Percentiles rank a stretch among this genome's conserved stretches.
Conservation (phyloP, 53 echinoderm and acorn worm species). For the Luidia sarsii region DNA sequence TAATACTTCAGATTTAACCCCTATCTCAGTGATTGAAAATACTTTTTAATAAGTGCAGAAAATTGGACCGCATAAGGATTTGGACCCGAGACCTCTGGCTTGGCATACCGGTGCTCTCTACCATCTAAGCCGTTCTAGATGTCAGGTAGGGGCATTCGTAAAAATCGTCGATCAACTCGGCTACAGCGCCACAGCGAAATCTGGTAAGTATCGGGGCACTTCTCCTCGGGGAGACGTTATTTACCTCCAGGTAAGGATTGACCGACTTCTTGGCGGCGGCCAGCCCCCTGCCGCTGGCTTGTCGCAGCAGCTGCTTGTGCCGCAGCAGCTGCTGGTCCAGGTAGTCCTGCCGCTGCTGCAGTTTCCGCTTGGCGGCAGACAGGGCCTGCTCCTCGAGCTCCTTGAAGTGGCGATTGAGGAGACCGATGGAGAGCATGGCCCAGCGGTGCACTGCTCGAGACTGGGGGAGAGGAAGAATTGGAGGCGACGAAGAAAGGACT, state of each 20-base stretch:
- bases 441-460: conserved; percentile 75
- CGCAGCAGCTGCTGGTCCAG: conserved; percentile 73
- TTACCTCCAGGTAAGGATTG: conserved; percentile 46
- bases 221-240: too few species aligned
- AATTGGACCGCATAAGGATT: too few species aligned
- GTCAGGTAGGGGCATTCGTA: too few species aligned
- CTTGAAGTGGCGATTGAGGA: conserved; percentile 85
- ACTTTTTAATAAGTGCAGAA: too few species aligned
- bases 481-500: neutral
- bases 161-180: too few species aligned
- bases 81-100: too few species aligned
- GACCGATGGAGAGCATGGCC: conserved; percentile 90
- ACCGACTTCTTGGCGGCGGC: conserved; percentile 14
- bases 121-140: too few species aligned
- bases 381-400: conserved; percentile 77
- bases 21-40: too few species aligned
- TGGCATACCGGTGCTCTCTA: too few species aligned
- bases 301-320: conserved; percentile 71
- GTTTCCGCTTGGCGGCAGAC: conserved; percentile 70
- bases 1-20: too few species aligned
- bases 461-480: neutral
- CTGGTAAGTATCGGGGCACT: too few species aligned
- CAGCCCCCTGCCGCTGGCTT: conserved; percentile 35
- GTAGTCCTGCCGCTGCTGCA: conserved; percentile 76
- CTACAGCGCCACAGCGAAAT: too few species aligned